Conservation (phyloP, 2,888 invertebrate genomes). For the Philonicus albiceps region DNA sequence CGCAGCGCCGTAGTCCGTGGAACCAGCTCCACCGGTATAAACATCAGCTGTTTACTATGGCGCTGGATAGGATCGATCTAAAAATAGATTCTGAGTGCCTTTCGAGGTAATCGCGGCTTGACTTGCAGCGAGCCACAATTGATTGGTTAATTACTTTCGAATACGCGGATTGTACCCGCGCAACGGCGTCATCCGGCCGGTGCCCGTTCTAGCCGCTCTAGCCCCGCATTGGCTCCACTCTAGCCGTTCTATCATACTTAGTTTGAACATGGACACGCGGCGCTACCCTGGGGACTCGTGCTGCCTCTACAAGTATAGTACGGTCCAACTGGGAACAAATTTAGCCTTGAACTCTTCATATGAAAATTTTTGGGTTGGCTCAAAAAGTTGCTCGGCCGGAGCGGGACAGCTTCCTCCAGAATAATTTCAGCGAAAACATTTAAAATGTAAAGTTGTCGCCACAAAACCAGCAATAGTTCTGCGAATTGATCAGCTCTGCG, state of each 20-base stretch:
- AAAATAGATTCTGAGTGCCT: slow-evolving; percentile 30
- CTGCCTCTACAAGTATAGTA: background rate
- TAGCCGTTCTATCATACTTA: background rate
- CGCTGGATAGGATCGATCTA: slow-evolving; percentile 5
- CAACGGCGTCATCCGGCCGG: slow-evolving; percentile 7
- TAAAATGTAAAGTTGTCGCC: slow-evolving; percentile 27
- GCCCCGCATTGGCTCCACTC: too few species aligned
- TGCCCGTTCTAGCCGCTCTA: background rate
- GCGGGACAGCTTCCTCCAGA: background rate
- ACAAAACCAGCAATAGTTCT: background rate
- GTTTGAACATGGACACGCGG: background rate
- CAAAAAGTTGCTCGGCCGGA: background rate
- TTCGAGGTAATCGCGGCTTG: slow-evolving; percentile 2
- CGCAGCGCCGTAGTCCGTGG: background rate
- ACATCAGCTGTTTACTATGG: slow-evolving; percentile 20
- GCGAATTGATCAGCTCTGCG: background rate
- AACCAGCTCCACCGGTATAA: slow-evolving; percentile 7
- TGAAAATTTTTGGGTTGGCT: background rate
- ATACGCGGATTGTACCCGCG: slow-evolving; percentile 3
- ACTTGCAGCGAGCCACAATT: slow-evolving; percentile 12
- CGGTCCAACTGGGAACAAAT: background rate
- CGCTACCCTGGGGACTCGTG: background rate
- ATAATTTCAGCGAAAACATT: slow-evolving; percentile 11
- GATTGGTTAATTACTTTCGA: slow-evolving; percentile 26
- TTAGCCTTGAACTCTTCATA: slow-evolving; percentile 14